These are phyloP conservation scores for Dioctria rufipes DNA, from an alignment of 2,888 invertebrate species.

Conservation along the genomic window DNA sequence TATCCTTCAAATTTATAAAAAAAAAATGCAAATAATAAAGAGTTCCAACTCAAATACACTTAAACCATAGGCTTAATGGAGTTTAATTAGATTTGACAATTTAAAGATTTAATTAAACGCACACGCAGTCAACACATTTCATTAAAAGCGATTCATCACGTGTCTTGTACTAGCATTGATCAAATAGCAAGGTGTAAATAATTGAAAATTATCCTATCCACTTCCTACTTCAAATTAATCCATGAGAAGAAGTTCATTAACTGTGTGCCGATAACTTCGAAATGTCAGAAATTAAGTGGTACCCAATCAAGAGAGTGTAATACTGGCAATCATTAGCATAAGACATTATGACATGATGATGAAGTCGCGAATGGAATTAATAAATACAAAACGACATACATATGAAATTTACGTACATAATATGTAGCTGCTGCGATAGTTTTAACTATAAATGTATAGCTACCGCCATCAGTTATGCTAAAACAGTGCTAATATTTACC, in stretches of 20 bases:
- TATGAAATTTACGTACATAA: not conserved
- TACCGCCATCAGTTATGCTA: slow-evolving; percentile 23
- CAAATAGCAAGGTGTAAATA: not conserved
- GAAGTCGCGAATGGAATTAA: slow-evolving; percentile 30
- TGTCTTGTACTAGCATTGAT: too few relatives aligned
- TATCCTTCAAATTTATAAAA: too few relatives aligned
- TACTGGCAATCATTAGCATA: slow-evolving; percentile 21
- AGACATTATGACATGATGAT: slow-evolving; percentile 24
- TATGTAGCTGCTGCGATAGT: not conserved
- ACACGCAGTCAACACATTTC: too few relatives aligned
- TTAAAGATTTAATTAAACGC: too few relatives aligned
- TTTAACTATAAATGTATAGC: not conserved
- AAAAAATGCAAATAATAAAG: too few relatives aligned
- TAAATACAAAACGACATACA: slow-evolving; percentile 5
- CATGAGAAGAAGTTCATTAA: not conserved
- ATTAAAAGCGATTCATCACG: too few relatives aligned
- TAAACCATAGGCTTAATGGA: too few relatives aligned
- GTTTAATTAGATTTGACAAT: too few relatives aligned
- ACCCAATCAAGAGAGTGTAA: slow-evolving; percentile 23
- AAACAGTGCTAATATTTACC: slow-evolving; percentile 28
- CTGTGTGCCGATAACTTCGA: not conserved
- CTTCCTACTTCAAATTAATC: slow-evolving; percentile 20
- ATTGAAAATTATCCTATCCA: slow-evolving; percentile 1
- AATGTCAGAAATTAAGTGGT: not conserved
- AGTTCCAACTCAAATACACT: too few relatives aligned